These are phyloP conservation scores for Drosophila orosa DNA, from an alignment of 1,140 invertebrate species.

Conservation along the genomic window DNA sequence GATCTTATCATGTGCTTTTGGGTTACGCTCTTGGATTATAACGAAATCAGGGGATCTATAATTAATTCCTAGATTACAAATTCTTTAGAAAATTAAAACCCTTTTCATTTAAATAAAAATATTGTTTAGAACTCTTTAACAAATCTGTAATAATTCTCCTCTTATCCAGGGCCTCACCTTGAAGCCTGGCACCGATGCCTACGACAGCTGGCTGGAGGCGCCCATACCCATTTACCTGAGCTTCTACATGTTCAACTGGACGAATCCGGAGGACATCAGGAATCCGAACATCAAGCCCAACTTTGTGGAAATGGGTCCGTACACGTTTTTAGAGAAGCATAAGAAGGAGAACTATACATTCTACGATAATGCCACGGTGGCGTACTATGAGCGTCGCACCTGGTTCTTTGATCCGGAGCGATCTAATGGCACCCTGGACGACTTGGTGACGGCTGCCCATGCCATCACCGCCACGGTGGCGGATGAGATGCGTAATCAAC, in stretches of 20 bases:
- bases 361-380: conserved; percentile 92
- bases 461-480: conserved; percentile 89
- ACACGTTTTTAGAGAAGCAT: conserved; percentile 87
- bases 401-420: conserved; percentile 90
- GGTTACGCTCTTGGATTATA: not conserved
- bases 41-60: not conserved
- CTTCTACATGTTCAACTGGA: conserved; percentile 93
- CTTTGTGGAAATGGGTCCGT: conserved; percentile 88
- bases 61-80: not conserved
- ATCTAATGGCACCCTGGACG: conserved; percentile 90
- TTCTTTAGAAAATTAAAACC: not conserved
- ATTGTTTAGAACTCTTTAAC: not conserved
- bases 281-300: conserved; percentile 86
- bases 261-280: conserved; percentile 88
- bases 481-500: conserved; percentile 85
- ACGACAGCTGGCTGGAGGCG: conserved; percentile 89
- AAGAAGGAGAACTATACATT: conserved; percentile 87
- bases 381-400: conserved; percentile 90
- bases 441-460: conserved; percentile 91
- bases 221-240: conserved; percentile 92
- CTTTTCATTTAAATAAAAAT: not conserved
- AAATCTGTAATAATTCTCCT: not conserved
- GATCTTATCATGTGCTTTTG: not conserved
- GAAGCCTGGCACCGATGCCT: conserved; percentile 86
- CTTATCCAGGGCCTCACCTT: conserved; percentile 86